Percentiles rank a stretch among this genome's conserved stretches.
These are phyloP conservation scores for Crocuta crocuta DNA, from an alignment of 2,113 vertebrate genomes.

Conservation along the genomic window DNA sequence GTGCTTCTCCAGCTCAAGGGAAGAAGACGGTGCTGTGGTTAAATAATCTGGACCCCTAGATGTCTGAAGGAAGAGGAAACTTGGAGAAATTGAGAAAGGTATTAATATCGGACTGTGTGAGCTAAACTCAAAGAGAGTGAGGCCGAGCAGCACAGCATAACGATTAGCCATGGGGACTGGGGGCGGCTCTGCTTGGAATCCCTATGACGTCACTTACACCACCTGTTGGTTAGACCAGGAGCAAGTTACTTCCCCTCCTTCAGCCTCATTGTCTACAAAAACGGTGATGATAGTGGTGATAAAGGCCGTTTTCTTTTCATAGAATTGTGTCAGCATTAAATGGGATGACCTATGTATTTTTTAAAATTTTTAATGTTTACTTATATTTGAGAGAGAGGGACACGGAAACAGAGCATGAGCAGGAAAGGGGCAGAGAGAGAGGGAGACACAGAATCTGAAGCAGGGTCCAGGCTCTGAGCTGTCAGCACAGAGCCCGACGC, in stretches of 20 bases:
- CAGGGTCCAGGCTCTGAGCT: no score
- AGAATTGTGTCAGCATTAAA: not conserved
- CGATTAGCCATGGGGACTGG: fast-evolving
- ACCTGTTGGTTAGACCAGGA: fast-evolving
- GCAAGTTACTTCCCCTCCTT: not conserved
- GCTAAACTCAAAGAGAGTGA: no score
- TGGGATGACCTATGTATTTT: no score
- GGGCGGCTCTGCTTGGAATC: fast-evolving
- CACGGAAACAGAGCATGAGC: no score
- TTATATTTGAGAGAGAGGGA: no score
- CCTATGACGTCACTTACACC: not conserved
- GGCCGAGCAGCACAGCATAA: fast-evolving
- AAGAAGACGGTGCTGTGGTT: not conserved
- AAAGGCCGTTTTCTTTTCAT: not conserved
- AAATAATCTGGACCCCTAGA: not conserved
- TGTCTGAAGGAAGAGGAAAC: not conserved
- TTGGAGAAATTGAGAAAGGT: not conserved
- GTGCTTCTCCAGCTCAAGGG: no score
- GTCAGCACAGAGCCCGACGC: no score
- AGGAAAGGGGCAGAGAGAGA: no score
- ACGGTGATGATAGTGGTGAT: not conserved
- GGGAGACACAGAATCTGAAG: no score
- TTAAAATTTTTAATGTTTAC: no score
- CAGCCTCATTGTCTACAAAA: not conserved
- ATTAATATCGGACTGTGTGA: fast-evolving